Percentiles rank a stretch among this genome's conserved stretches.
phyloP scores from a whole-genome alignment of 2,797 vertebrate genomes.

The Premnoplex brunnescens region DNA sequence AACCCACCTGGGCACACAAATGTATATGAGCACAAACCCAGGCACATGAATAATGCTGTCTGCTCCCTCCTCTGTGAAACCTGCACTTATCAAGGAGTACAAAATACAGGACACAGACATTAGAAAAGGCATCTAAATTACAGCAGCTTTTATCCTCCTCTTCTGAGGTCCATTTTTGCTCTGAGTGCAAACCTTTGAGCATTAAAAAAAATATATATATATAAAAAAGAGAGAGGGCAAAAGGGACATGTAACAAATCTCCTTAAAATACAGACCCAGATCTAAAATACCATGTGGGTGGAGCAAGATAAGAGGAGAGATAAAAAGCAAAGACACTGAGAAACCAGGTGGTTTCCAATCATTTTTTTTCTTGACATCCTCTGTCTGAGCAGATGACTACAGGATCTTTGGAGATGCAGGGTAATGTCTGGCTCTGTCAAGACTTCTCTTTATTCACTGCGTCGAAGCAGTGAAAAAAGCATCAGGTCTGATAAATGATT shows the following conservation, averaged over 20 bases:
- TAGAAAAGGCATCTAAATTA: not conserved
- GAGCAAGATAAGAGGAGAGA: constrained; percentile 11
- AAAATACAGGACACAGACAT: not conserved
- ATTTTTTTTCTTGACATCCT: not conserved
- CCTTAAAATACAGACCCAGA: constrained; percentile 58
- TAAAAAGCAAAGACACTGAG: constrained; percentile 31
- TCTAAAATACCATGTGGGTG: constrained; percentile 62
- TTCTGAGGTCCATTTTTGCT: constrained; percentile 46
- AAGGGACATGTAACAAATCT: constrained; percentile 33
- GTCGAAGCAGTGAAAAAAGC: not conserved
- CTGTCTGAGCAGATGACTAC: constrained; percentile 1
- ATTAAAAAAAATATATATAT: not conserved
- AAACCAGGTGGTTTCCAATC: constrained; percentile 36
- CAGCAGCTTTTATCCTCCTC: constrained; percentile 46
- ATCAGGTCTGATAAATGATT: constrained; percentile 71
- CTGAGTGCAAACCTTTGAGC: constrained; percentile 54
- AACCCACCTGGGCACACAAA: not conserved
- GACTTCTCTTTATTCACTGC: constrained; percentile 38
- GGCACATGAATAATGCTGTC: not conserved
- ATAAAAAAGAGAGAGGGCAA: constrained; percentile 2
- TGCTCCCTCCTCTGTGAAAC: not conserved
- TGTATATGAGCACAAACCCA: not conserved
- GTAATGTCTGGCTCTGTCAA: constrained; percentile 32
- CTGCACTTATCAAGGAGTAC: not conserved
- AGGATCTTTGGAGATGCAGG: constrained; percentile 19